Conservation (phyloP, 2,113 vertebrate genomes). For the Forbesichthys agassizii region DNA sequence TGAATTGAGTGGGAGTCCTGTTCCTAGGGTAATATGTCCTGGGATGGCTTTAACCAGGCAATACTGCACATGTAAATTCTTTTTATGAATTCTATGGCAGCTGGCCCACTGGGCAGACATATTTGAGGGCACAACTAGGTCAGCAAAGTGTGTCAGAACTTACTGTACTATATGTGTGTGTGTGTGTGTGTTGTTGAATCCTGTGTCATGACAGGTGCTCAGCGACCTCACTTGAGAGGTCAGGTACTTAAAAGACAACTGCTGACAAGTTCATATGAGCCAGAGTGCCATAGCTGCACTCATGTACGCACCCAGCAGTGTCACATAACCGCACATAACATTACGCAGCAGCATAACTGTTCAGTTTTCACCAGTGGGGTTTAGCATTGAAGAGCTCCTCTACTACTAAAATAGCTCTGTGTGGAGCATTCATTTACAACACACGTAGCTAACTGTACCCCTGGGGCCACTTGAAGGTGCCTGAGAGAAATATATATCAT, state of each 20-base stretch:
- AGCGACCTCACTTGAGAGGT: slow-evolving; percentile 35
- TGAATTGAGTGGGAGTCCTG: slow-evolving; percentile 22
- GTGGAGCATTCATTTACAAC: no score
- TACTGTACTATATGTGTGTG: slow-evolving; percentile 24
- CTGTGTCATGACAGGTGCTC: slow-evolving; percentile 12
- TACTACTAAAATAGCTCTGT: no score
- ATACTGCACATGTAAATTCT: not conserved
- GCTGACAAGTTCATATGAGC: not conserved
- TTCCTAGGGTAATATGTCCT: not conserved
- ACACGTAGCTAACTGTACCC: no score
- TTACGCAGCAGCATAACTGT: not conserved
- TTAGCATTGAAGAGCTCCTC: not conserved
- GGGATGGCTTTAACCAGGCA: not conserved
- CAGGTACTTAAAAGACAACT: slow-evolving; percentile 42
- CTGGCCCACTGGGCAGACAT: slow-evolving; percentile 52
- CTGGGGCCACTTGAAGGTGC: no score
- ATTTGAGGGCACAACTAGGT: slow-evolving; percentile 69
- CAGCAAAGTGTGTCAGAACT: slow-evolving; percentile 41
- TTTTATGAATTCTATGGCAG: slow-evolving; percentile 42
- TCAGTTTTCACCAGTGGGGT: not conserved
- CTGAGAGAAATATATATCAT: no score
- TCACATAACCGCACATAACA: not conserved
- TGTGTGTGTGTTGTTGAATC: slow-evolving; percentile 5
- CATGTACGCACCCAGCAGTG: not conserved
- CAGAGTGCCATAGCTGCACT: not conserved